These are phyloP conservation scores for Dasypolia templi DNA, from an alignment of 2,888 invertebrate species.

Conservation along the genomic window DNA sequence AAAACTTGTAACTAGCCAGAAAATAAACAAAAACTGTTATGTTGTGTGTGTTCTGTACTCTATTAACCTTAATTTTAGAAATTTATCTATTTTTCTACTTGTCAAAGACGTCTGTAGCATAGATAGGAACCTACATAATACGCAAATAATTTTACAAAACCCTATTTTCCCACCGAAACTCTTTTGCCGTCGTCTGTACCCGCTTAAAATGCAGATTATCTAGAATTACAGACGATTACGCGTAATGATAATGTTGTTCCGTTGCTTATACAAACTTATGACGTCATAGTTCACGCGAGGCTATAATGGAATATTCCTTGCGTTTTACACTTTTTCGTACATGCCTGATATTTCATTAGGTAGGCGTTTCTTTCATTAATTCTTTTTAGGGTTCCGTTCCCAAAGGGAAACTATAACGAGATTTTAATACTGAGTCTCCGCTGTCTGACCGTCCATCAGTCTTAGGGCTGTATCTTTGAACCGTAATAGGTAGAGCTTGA, in stretches of 20 bases:
- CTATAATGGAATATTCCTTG: constrained; percentile 56
- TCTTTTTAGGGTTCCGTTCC: background rate
- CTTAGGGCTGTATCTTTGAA: background rate
- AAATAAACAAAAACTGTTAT: too few relatives aligned
- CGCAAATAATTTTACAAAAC: background rate
- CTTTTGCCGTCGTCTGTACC: constrained; percentile 21
- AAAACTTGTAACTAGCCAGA: too few relatives aligned
- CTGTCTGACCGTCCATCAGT: background rate
- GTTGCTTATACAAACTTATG: constrained; percentile 15
- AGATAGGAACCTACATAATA: too few relatives aligned
- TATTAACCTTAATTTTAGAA: background rate
- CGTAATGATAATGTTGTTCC: constrained; percentile 49
- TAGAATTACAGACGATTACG: constrained; percentile 61
- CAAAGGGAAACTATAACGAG: background rate
- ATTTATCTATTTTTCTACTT: background rate
- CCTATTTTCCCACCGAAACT: background rate
- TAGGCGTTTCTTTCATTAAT: background rate
- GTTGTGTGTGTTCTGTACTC: too few relatives aligned
- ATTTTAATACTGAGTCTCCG: background rate
- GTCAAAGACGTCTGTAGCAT: background rate
- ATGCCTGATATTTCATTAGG: background rate
- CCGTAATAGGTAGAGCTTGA: background rate
- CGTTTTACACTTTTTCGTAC: constrained; percentile 14
- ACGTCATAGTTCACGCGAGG: constrained; percentile 31
- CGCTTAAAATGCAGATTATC: constrained; percentile 59